phyloP scores from a whole-genome alignment of 1,140 invertebrate genomes.

The Hormaphis cornu region DNA sequence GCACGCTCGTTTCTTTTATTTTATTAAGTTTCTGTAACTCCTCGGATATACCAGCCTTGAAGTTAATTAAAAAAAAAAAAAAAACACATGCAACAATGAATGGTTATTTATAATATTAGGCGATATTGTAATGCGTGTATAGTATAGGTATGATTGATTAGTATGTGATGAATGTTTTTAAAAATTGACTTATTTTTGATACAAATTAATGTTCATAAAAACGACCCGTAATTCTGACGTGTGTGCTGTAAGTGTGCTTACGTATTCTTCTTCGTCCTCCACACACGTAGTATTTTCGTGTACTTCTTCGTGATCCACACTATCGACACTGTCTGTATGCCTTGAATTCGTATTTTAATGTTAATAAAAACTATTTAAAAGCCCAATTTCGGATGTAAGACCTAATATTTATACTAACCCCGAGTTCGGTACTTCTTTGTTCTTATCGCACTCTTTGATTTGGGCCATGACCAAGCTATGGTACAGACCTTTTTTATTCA shows the following conservation, averaged over 20 bases:
- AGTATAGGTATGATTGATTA: background rate
- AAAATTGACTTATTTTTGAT: too few species aligned
- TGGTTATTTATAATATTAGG: background rate
- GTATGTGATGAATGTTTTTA: too few species aligned
- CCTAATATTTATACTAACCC: background rate
- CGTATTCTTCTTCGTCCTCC: background rate
- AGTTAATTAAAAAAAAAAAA: background rate
- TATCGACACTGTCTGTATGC: background rate
- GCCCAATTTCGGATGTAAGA: too few species aligned
- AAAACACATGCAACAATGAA: background rate
- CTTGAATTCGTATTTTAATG: background rate
- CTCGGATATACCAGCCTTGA: background rate
- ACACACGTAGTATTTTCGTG: background rate
- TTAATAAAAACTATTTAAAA: background rate
- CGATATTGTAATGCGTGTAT: background rate
- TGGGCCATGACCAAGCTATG: conserved; percentile 62
- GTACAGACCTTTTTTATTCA: conserved; percentile 64
- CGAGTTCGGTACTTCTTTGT: background rate
- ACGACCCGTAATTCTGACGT: too few species aligned
- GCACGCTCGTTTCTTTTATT: background rate
- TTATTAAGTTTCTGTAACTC: background rate
- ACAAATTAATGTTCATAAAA: too few species aligned
- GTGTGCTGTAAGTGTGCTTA: too few species aligned
- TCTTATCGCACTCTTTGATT: conserved; percentile 28
- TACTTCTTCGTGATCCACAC: background rate